Conservation (phyloP, 2,797 vertebrate genomes). For the Tachyglossus aculeatus region DNA sequence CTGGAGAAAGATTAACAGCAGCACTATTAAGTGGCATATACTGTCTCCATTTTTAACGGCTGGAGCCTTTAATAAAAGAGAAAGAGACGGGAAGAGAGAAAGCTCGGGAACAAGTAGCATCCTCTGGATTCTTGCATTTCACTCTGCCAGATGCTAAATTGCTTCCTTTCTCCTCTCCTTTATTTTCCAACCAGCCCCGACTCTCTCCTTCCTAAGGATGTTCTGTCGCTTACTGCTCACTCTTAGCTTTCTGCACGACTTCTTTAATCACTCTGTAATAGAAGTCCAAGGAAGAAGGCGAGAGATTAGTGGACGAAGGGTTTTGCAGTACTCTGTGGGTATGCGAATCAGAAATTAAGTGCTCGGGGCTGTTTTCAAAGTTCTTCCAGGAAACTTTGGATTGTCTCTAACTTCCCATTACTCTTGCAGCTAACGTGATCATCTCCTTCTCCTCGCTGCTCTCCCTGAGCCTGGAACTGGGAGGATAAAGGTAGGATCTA, state of each 20-base stretch:
- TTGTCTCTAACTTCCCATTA: slow-evolving; percentile 44
- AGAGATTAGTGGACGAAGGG: slow-evolving; percentile 8
- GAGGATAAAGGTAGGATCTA: too few species aligned
- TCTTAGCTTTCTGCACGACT: slow-evolving; percentile 26
- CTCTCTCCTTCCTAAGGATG: slow-evolving; percentile 16
- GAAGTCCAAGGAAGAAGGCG: background rate
- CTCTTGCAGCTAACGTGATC: slow-evolving; percentile 40
- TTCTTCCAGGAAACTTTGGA: slow-evolving; percentile 45
- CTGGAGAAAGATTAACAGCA: slow-evolving; percentile 75
- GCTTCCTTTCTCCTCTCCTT: slow-evolving; percentile 29
- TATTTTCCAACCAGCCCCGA: background rate
- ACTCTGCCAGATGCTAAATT: slow-evolving; percentile 54
- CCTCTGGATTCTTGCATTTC: slow-evolving; percentile 38
- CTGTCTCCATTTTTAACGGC: slow-evolving; percentile 71
- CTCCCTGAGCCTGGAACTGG: too few species aligned
- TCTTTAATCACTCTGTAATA: slow-evolving; percentile 40
- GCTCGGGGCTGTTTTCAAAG: slow-evolving; percentile 26
- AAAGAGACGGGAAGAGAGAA: slow-evolving; percentile 31
- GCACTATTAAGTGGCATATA: slow-evolving; percentile 64
- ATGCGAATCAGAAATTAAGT: slow-evolving; percentile 1
- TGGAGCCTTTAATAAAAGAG: slow-evolving; percentile 66
- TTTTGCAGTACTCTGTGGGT: background rate
- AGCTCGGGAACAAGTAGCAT: slow-evolving; percentile 36
- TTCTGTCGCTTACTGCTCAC: slow-evolving; percentile 13
- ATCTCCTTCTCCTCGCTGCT: too few species aligned